Percentiles rank a stretch among this genome's conserved stretches.
Conservation (phyloP, 2,113 vertebrate species). For the Aldabrachelys gigantea region DNA sequence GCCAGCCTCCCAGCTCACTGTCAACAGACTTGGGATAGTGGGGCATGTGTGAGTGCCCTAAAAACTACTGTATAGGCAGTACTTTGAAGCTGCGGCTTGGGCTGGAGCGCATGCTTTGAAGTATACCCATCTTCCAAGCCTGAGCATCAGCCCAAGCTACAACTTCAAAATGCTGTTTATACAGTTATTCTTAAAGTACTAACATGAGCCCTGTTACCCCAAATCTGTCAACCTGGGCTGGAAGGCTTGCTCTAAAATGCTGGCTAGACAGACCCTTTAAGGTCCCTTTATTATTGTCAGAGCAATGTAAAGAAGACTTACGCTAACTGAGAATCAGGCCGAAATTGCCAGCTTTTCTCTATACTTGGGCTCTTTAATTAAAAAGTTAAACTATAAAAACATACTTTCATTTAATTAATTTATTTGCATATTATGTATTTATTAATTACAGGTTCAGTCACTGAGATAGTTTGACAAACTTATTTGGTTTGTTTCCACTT, state of each 20-base stretch:
- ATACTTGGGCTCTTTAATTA: conserved; percentile 22
- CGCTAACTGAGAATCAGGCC: neutral
- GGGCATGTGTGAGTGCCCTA: neutral
- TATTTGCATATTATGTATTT: too few relatives aligned
- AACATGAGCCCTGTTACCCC: too few relatives aligned
- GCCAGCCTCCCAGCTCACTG: neutral
- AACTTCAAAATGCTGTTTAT: too few relatives aligned
- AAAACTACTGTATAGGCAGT: neutral
- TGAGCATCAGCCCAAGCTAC: too few relatives aligned
- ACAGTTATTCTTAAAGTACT: too few relatives aligned
- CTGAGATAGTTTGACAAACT: conserved; percentile 61
- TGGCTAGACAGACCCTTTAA: neutral
- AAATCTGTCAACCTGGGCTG: too few relatives aligned
- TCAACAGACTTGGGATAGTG: neutral
- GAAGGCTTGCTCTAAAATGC: too few relatives aligned
- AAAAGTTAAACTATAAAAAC: conserved; percentile 58
- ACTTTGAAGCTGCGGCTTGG: too few relatives aligned
- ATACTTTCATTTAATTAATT: conserved; percentile 30
- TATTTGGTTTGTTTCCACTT: conserved; percentile 72
- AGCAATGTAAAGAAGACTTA: neutral
- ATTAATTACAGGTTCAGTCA: conserved; percentile 29
- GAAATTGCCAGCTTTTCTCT: neutral
- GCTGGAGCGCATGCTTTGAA: too few relatives aligned
- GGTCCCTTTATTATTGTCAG: neutral
- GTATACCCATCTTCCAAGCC: too few relatives aligned